Evolutionary conservation across 2,888 invertebrate genomes (phyloP).

Genomic region (Ethmia dodecea): DNA sequence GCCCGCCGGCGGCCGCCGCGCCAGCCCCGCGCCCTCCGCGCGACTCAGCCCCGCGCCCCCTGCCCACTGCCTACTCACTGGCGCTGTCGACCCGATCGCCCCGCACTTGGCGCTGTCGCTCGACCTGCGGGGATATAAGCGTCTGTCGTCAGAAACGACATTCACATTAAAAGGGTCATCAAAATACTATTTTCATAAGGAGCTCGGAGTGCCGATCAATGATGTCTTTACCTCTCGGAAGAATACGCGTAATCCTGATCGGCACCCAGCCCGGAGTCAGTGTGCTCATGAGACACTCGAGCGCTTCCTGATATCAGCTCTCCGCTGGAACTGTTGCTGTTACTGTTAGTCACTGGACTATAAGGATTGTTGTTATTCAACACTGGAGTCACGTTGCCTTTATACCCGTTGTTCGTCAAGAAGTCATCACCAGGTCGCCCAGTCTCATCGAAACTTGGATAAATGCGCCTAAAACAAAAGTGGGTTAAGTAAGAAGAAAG

Average conservation of each 20-base stretch:
- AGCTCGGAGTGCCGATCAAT: not conserved
- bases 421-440: constrained; percentile 55
- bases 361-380: constrained; percentile 68
- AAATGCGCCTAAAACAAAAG: constrained; percentile 52
- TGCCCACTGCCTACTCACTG: constrained; percentile 30
- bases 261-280: constrained; percentile 86
- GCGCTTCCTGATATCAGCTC: constrained; percentile 70
- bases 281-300: constrained; percentile 84
- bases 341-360: constrained; percentile 70
- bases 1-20: constrained; percentile 45
- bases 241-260: constrained; percentile 86
- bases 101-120: constrained; percentile 82
- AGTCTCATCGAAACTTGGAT: constrained; percentile 63
- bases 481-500: too few relatives aligned
- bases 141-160: not conserved
- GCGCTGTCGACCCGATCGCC: constrained; percentile 73
- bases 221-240: constrained; percentile 81
- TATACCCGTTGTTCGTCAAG: constrained; percentile 66
- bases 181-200: not conserved
- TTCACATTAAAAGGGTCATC: not conserved
- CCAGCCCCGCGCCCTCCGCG: constrained; percentile 35
- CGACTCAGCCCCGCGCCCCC: constrained; percentile 27
- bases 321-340: constrained; percentile 73
- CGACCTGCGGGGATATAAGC: constrained; percentile 62
- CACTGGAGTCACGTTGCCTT: constrained; percentile 52